Conservation (phyloP, 2,797 vertebrate genomes). For the Helostoma temminkii region DNA sequence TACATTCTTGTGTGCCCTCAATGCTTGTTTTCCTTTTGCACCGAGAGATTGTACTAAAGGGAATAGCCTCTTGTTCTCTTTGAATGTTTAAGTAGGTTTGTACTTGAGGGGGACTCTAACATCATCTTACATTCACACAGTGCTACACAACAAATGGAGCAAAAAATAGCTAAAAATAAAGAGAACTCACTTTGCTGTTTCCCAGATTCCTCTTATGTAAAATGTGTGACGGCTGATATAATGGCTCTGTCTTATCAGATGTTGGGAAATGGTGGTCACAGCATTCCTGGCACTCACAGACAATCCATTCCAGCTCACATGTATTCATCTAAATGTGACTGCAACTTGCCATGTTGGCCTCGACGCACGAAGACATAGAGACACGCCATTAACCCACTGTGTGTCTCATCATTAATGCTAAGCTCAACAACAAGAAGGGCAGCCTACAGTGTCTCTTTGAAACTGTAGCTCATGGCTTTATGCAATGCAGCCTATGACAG, state of each 20-base stretch:
- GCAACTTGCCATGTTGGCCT: background rate
- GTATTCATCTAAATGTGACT: too few species aligned
- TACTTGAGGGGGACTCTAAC: constrained; percentile 49
- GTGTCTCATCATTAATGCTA: too few species aligned
- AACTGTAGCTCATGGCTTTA: too few species aligned
- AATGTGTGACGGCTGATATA: background rate
- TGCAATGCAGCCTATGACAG: too few species aligned
- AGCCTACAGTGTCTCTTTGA: too few species aligned
- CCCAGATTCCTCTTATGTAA: constrained; percentile 4
- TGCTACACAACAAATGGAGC: constrained; percentile 54
- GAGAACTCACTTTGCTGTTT: constrained; percentile 14
- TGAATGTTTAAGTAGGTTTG: constrained; percentile 73
- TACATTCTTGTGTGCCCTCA: constrained; percentile 60
- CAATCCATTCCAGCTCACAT: constrained; percentile 3
- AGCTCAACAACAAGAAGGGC: too few species aligned
- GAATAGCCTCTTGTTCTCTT: constrained; percentile 65
- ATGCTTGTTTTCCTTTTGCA: constrained; percentile 20
- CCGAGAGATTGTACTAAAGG: constrained; percentile 52
- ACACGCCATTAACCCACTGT: too few species aligned
- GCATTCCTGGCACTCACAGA: background rate
- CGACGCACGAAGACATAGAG: background rate
- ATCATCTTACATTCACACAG: constrained; percentile 54
- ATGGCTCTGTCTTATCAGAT: constrained; percentile 1
- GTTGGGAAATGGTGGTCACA: background rate
- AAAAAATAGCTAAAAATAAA: constrained; percentile 50